Base-by-base conservation (phyloP, 2,797 vertebrate species). In the Anabas testudineus region DNA sequence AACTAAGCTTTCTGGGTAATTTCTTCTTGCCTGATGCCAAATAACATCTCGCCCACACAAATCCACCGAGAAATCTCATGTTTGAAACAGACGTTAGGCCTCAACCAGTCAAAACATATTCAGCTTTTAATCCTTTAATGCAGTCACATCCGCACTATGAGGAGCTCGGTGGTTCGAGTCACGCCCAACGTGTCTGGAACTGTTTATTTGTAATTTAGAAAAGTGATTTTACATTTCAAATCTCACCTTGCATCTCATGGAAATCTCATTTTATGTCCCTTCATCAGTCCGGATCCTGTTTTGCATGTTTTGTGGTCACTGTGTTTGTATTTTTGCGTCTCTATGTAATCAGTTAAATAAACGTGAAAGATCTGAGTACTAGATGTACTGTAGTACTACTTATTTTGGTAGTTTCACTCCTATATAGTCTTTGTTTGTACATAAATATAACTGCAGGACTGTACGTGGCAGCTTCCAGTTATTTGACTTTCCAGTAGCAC, bases 1-100 rank as follows among this genome's bases (percentile, higher is more conserved):
- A 10, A 43, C 49, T 46, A 57, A 73, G 60, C 74, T 15, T 5
- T 9, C 54, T 52, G 64, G 64, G 39, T 37, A 57, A 77, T 59
- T 80, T 77, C 57, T 54, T 69, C 54, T 18, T 19, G 36, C 32
- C 54, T 39, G n/a, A 43, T 43, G 8, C 37, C 34, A 41, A 71
- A 71, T 51, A 34, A 61, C 28, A 15, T 24, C 13, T 52, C 2
- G 18, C 14, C 32, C 14, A 10, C 24, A 48, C 19, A 48, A 58
- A 65, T 37, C 21, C n/a, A 37, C 7, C 2, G 13, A 42, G 7
- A 22, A 61, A 41, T 26, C 21, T 52, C 48, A 59, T 10, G 19
- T 7, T 26, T 30, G 16, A 61, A 3, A n/a, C 49, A 52, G 18
- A 60, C 54, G 10, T 39, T 0, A 55, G 54, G 21, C 39, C 22